Evolutionary conservation across 2,888 invertebrate species (phyloP).

Genomic region (Nephrotoma guestfalica): DNA sequence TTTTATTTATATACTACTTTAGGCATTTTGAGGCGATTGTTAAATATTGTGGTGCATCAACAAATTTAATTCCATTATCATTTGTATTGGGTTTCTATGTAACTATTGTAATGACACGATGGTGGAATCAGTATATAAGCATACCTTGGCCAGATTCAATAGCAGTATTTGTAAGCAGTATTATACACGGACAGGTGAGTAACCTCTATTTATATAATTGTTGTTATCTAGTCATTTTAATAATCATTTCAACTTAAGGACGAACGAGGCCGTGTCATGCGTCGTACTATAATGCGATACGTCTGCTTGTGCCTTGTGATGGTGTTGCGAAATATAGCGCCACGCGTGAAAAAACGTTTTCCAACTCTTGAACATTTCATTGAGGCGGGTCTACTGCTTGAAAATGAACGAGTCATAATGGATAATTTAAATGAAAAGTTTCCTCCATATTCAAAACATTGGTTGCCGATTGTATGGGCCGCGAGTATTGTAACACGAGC

Average conservation of each 20-base stretch:
- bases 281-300: slow-evolving; percentile 69
- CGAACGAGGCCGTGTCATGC: slow-evolving; percentile 66
- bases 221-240: not conserved
- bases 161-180: slow-evolving; percentile 73
- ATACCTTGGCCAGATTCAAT: slow-evolving; percentile 82
- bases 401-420: slow-evolving; percentile 68
- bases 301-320: slow-evolving; percentile 77
- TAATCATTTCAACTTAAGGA: slow-evolving; percentile 37
- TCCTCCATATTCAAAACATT: slow-evolving; percentile 75
- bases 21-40: slow-evolving; percentile 72
- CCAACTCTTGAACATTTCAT: slow-evolving; percentile 71
- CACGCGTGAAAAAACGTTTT: slow-evolving; percentile 77
- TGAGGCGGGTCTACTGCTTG: slow-evolving; percentile 67
- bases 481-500: slow-evolving; percentile 79
- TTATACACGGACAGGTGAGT: slow-evolving; percentile 61
- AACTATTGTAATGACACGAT: slow-evolving; percentile 79
- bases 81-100: slow-evolving; percentile 93
- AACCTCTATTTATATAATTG: not conserved
- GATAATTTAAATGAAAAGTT: slow-evolving; percentile 65
- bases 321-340: slow-evolving; percentile 75
- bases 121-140: slow-evolving; percentile 76
- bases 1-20: slow-evolving; percentile 19
- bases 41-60: slow-evolving; percentile 72
- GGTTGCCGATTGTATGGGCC: slow-evolving; percentile 86
- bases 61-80: slow-evolving; percentile 77